Base-by-base conservation (phyloP, 2,888 invertebrate genomes). In the Brenthis ino region DNA sequence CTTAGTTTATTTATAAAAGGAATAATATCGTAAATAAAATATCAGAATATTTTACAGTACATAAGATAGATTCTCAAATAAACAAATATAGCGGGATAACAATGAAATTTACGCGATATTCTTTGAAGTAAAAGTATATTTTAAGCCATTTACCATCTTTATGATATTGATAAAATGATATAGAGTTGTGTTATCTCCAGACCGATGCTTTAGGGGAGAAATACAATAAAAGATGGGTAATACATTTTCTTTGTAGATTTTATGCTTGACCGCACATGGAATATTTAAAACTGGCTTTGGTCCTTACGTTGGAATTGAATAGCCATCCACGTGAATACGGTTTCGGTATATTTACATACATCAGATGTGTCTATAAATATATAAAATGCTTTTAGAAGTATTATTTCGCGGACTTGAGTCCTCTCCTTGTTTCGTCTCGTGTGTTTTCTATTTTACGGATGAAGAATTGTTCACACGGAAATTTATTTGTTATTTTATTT, bases 171-270 rank as follows among this genome's bases (percentile, higher is more conserved):
- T 67, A 67, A 67, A 63, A 67, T 67, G 61, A 67, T 67, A 67
- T 57, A 67, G 63, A 67, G 53, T 65, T 58, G 66, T 70, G 68
- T 72, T 68, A 74, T 65, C 74, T 57, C 28, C 71, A 68, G 72
- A 72, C 71, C 67, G 81, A 78, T 77, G 81, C 80, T 84, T 84
- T 86, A 82, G 83, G 87, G 87, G 85, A 82, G 83, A 84, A 87
- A 87, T 77, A 84, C 88, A 91, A 92, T 91, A 92, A 91, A 88
- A 89, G 86, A 87, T 87, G 83, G 85, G 86, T 89, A 87, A 90
- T 91, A 90, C 87, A 86, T 91, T 90, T 90, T 88, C 91, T 92
- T 91, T 91, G 91, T 92, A 85, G 87, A 89, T 91, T 91, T 91
- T 85, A 84, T 85, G 86, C 82, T 87, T 90, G 91, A 88, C 91